Evolutionary conservation across 2,797 vertebrate genomes (phyloP).

Genomic region (Lepus oiostolus): DNA sequence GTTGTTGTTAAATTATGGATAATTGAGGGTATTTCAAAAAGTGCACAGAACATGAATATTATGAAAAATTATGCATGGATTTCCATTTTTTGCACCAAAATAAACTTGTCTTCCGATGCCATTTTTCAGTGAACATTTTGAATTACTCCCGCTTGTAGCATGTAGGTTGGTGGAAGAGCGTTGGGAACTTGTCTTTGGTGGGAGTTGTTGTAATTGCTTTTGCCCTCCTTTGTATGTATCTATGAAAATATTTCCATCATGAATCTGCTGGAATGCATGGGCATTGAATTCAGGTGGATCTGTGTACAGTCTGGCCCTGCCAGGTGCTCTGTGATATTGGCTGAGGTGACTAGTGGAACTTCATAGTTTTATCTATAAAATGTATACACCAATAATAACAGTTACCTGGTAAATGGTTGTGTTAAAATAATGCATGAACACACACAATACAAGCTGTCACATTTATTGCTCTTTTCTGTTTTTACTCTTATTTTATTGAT

Average conservation of each 20-base stretch:
- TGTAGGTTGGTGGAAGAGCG: neutral
- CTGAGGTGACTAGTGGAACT: neutral
- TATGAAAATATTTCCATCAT: neutral
- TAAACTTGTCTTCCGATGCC: too few relatives aligned
- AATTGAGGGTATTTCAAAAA: neutral
- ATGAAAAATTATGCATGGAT: too few relatives aligned
- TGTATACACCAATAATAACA: neutral
- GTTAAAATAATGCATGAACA: conserved; percentile 17
- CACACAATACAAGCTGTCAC: neutral
- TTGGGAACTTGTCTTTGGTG: neutral
- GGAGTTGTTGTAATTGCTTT: neutral
- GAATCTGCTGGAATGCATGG: neutral
- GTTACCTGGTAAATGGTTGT: neutral
- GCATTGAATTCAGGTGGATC: neutral
- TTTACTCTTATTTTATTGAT: conserved; percentile 42
- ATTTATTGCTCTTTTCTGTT: neutral
- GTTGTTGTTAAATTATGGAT: neutral
- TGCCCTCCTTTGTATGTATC: neutral
- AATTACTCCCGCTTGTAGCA: neutral
- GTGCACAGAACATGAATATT: too few relatives aligned
- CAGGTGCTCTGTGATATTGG: neutral
- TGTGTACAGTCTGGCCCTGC: neutral
- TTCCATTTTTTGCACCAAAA: too few relatives aligned
- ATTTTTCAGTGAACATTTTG: too few relatives aligned
- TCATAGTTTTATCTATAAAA: neutral